These are phyloP conservation scores for Geophilus truncorum DNA, from an alignment of 2,888 invertebrate species.

Conservation along the genomic window DNA sequence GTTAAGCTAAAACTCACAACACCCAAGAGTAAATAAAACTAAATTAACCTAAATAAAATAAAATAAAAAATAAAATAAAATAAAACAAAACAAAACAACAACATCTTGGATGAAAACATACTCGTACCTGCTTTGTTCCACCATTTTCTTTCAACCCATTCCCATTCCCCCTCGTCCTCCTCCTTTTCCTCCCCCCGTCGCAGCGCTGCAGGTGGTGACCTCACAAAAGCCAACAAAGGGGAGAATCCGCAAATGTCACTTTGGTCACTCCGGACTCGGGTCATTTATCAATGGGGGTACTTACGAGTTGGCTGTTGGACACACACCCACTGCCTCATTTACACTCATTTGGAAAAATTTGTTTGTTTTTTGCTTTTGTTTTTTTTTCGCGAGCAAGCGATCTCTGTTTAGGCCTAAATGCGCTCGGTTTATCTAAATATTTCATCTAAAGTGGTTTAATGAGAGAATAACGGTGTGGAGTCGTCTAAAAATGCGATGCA, in stretches of 20 bases:
- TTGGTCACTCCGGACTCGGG: neutral
- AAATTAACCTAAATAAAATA: too few species aligned
- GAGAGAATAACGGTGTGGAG: neutral
- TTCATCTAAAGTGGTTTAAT: neutral
- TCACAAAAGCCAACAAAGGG: neutral
- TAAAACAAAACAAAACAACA: neutral
- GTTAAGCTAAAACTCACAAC: too few species aligned
- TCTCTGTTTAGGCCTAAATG: too few species aligned
- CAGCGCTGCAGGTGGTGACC: neutral
- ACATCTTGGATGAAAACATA: too few species aligned
- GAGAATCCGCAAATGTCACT: neutral
- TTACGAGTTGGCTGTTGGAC: neutral
- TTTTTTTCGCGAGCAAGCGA: neutral
- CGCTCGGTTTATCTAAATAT: neutral
- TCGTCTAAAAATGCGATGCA: neutral
- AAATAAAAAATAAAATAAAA: neutral
- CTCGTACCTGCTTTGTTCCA: neutral
- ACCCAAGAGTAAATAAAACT: too few species aligned
- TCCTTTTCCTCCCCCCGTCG: neutral
- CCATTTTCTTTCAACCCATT: neutral
- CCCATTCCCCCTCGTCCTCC: neutral
- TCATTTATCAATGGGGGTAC: constrained; percentile 5
- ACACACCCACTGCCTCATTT: neutral
- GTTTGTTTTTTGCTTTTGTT: neutral
- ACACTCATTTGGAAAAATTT: neutral